Evolutionary conservation across 2,888 invertebrate genomes (phyloP).

Genomic region (Melieria omissa): DNA sequence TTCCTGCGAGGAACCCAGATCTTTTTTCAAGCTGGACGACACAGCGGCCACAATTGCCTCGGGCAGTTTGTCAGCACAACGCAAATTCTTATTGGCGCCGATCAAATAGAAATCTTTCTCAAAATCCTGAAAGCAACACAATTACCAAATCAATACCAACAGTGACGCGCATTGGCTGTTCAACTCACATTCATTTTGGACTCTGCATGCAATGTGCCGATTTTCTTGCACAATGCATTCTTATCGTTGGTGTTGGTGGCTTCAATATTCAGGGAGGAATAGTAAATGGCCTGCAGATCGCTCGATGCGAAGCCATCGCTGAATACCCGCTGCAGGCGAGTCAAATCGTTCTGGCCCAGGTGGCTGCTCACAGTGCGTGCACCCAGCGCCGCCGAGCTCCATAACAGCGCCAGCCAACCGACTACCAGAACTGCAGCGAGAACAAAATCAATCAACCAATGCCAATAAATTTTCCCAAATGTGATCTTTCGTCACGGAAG

Average conservation of each 20-base stretch:
- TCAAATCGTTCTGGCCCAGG: constrained; percentile 58
- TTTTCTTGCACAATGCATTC: constrained; percentile 69
- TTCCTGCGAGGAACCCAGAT: constrained; percentile 75
- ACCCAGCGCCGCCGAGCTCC: constrained; percentile 44
- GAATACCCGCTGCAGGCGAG: constrained; percentile 64
- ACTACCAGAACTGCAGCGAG: constrained; percentile 3
- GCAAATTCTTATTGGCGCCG: constrained; percentile 72
- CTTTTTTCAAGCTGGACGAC: constrained; percentile 73
- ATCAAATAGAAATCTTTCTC: constrained; percentile 76
- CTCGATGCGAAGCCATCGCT: constrained; percentile 69
- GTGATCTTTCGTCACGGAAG: neutral
- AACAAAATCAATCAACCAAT: neutral
- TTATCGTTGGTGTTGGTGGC: constrained; percentile 72
- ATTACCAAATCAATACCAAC: constrained; percentile 52
- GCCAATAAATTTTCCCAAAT: neutral
- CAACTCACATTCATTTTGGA: constrained; percentile 69
- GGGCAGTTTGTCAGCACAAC: constrained; percentile 69
- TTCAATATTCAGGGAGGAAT: constrained; percentile 79
- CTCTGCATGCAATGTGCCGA: constrained; percentile 54
- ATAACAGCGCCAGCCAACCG: constrained; percentile 41
- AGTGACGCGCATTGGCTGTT: neutral
- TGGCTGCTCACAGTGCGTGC: constrained; percentile 61
- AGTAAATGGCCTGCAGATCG: constrained; percentile 77
- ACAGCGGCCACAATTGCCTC: constrained; percentile 69
- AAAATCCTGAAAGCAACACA: constrained; percentile 64